A percentile compares a stretch with the other conserved stretches of the same genome.
Evolutionary conservation across 1,140 invertebrate genomes (phyloP).

Genomic region (Patella vulgata): DNA sequence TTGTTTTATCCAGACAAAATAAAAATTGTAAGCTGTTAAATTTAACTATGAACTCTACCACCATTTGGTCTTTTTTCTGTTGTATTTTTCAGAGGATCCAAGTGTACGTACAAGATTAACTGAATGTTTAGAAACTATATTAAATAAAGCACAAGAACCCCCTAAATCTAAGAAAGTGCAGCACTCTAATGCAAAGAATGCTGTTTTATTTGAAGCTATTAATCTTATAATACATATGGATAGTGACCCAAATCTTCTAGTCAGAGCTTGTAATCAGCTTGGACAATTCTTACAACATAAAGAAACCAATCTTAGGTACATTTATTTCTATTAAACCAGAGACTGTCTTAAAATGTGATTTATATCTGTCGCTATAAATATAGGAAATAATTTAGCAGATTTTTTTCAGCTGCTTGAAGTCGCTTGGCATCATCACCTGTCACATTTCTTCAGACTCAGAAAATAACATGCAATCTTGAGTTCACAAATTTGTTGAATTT

Average conservation of each 20-base stretch:
- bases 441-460: too few relatives aligned
- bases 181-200: slow-evolving; percentile 99
- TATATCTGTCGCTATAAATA: too few relatives aligned
- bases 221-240: slow-evolving; percentile 99
- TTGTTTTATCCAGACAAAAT: too few relatives aligned
- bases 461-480: too few relatives aligned
- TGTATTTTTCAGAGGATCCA: slow-evolving; percentile 85
- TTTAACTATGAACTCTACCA: too few relatives aligned
- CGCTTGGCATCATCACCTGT: too few relatives aligned
- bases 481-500: too few relatives aligned
- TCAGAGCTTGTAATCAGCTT: slow-evolving; percentile 97
- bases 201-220: slow-evolving; percentile 99
- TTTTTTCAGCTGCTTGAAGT: too few relatives aligned
- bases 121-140: slow-evolving; percentile 99
- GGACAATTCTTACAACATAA: slow-evolving; percentile 98
- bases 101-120: slow-evolving; percentile 93
- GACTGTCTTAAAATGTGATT: not conserved
- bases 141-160: slow-evolving; percentile 99
- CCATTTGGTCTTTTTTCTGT: too few relatives aligned
- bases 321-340: not conserved
- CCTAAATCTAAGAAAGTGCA: slow-evolving; percentile 99
- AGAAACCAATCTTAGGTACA: slow-evolving; percentile 93
- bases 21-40: too few relatives aligned
- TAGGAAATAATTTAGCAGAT: too few relatives aligned
- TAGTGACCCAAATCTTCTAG: slow-evolving; percentile 94